phyloP scores from a whole-genome alignment of 2,888 invertebrate species.

The Mamestra brassicae region DNA sequence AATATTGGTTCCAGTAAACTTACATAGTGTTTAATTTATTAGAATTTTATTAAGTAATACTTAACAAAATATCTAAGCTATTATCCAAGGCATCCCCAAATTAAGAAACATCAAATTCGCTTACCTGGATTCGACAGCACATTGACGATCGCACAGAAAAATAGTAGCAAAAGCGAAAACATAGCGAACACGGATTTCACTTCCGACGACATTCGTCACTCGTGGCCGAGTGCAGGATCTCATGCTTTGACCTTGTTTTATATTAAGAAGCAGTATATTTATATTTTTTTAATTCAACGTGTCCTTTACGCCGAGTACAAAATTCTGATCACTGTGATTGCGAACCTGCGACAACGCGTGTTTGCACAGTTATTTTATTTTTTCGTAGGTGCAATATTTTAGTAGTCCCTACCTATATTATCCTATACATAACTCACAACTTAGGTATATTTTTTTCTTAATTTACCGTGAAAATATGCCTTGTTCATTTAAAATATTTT shows the following conservation, averaged over 20 bases:
- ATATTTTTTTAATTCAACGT: neutral
- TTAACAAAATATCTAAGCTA: too few species aligned
- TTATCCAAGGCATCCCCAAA: too few species aligned
- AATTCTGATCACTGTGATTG: neutral
- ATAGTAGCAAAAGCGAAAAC: slow-evolving; percentile 40
- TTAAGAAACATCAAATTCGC: neutral
- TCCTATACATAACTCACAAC: too few species aligned
- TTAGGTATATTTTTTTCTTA: too few species aligned
- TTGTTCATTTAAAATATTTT: too few species aligned
- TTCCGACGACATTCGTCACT: slow-evolving; percentile 20
- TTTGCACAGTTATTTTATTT: neutral
- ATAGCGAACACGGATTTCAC: slow-evolving; percentile 30
- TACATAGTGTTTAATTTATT: too few species aligned
- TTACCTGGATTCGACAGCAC: slow-evolving; percentile 56
- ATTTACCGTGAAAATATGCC: too few species aligned
- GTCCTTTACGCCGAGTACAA: neutral
- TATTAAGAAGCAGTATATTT: slow-evolving; percentile 18
- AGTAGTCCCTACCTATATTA: too few species aligned
- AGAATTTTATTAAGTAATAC: too few species aligned
- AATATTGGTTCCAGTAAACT: too few species aligned
- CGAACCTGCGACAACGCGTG: neutral
- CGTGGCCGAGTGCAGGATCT: slow-evolving; percentile 26
- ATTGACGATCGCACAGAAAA: slow-evolving; percentile 37
- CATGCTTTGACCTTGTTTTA: slow-evolving; percentile 22
- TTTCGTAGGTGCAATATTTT: too few species aligned